Evolutionary conservation across 2,888 invertebrate species (phyloP), one percentile per base, ranked within the genome.

Genomic region (Papilio elwesi): DNA sequence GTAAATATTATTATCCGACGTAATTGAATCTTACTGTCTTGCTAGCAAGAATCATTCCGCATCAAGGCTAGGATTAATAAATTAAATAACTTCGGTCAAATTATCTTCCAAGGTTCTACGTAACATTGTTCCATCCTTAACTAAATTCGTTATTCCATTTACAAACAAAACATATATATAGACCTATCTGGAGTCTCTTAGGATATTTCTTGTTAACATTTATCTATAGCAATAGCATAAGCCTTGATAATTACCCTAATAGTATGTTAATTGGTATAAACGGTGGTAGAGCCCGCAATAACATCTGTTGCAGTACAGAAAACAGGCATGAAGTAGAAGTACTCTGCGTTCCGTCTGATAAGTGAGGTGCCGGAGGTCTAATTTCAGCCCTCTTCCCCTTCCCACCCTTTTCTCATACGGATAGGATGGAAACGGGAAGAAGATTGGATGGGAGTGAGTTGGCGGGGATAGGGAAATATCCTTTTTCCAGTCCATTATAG

Each of bases 121-220:
- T 72, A 63, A 68, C 48, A 13, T 72, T 55, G 68, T 67, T 68
- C 15, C 49, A 47, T 63, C 55, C 71, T 71, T n/a, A 74, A 71
- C 69, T 75, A 73, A 67, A 70, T 74, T 69, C 65, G 66, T 76
- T 74, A 78, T 76, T 76, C 73, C 75, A 76, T 75, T 74, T 74
- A 75, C 68, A 71, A 70, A 74, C 71, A 55, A 71, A 68, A 73
- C 75, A 76, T 75, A 77, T 77, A 74, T 73, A 71, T 75, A 70
- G 73, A 74, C 72, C 73, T 64, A 65, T 66, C 36, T 74, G 43
- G 36, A 48, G 62, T 49, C 53, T 53, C 55, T 13, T 2, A 47
- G 57, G 55, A 49, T 51, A 48, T 66, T 62, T 15, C 47, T 26
- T 53, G n/a, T 36, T 70, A 12, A 48, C 7, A 53, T 38, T 36